phyloP scores from a whole-genome alignment of 2,797 vertebrate genomes.

The Labroides dimidiatus region DNA sequence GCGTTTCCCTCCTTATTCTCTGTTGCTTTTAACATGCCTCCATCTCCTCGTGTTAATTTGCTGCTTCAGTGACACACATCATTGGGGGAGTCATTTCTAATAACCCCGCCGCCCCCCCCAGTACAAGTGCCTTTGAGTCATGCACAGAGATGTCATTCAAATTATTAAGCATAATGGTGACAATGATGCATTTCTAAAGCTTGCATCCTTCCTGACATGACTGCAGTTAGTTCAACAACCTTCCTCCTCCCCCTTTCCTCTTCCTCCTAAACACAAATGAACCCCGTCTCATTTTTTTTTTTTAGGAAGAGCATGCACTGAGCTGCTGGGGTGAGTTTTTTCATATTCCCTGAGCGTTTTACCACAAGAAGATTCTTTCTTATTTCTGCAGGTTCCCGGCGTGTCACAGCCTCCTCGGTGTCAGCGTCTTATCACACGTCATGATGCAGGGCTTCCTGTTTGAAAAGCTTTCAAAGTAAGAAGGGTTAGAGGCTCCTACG shows the following conservation, averaged over 20 bases:
- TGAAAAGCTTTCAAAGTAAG: slow-evolving; percentile 60
- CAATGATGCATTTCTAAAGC: slow-evolving; percentile 76
- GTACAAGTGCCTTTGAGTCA: slow-evolving; percentile 77
- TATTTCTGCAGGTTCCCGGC: slow-evolving; percentile 59
- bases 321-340: slow-evolving; percentile 71
- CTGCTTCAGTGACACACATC: slow-evolving; percentile 89
- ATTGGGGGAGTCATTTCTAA: slow-evolving; percentile 84
- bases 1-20: slow-evolving; percentile 40
- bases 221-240: slow-evolving; percentile 52
- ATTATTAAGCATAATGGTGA: slow-evolving; percentile 82
- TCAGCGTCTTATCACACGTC: slow-evolving; percentile 66
- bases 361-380: slow-evolving; percentile 66
- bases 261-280: slow-evolving; percentile 47
- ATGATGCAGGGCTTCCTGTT: slow-evolving; percentile 59
- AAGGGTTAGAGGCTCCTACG: slow-evolving; percentile 38
- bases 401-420: slow-evolving; percentile 61
- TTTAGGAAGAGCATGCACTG: slow-evolving; percentile 59
- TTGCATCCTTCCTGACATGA: slow-evolving; percentile 67
- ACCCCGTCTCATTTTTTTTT: slow-evolving; percentile 56
- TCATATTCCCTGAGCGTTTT: slow-evolving; percentile 69
- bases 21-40: slow-evolving; percentile 72
- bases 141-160: slow-evolving; percentile 77
- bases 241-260: slow-evolving; percentile 1
- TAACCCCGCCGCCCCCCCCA: slow-evolving; percentile 74
- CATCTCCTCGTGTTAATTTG: slow-evolving; percentile 87